Evolutionary conservation across 2,888 invertebrate genomes (phyloP).

Genomic region (Pharmacophagus antenor): DNA sequence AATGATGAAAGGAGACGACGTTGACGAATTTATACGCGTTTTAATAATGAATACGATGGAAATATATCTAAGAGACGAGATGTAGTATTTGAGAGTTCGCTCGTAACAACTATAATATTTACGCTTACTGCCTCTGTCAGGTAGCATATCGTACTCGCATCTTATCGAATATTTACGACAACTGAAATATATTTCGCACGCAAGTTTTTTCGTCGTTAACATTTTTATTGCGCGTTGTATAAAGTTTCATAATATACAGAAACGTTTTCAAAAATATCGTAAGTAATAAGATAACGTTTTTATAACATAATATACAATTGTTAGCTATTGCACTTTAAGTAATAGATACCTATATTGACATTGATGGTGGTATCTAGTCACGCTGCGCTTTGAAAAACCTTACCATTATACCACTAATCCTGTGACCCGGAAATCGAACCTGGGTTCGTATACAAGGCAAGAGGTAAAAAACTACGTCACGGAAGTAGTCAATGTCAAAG

Average conservation of each 20-base stretch:
- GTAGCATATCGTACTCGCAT: constrained; percentile 20
- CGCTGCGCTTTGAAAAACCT: too few species aligned
- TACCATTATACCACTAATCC: too few species aligned
- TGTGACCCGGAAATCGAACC: too few species aligned
- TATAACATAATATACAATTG: too few species aligned
- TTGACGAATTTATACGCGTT: constrained; percentile 6
- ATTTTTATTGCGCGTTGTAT: neutral
- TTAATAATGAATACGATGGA: constrained; percentile 21
- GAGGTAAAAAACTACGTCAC: too few species aligned
- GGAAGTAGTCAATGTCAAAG: too few species aligned
- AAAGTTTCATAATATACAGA: neutral
- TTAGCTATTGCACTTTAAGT: too few species aligned
- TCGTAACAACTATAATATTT: constrained; percentile 30
- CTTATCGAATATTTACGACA: constrained; percentile 26
- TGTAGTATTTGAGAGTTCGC: constrained; percentile 18
- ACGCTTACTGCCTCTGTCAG: constrained; percentile 25
- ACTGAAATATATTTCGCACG: constrained; percentile 16
- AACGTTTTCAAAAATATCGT: neutral
- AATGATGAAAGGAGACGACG: neutral
- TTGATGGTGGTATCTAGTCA: too few species aligned
- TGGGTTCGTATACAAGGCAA: too few species aligned
- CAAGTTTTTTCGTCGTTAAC: constrained; percentile 12
- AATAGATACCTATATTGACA: too few species aligned
- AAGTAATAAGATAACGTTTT: neutral
- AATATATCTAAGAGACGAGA: constrained; percentile 21